Evolutionary conservation across 1,140 invertebrate genomes (phyloP).

Genomic region (Saccostrea echinata): DNA sequence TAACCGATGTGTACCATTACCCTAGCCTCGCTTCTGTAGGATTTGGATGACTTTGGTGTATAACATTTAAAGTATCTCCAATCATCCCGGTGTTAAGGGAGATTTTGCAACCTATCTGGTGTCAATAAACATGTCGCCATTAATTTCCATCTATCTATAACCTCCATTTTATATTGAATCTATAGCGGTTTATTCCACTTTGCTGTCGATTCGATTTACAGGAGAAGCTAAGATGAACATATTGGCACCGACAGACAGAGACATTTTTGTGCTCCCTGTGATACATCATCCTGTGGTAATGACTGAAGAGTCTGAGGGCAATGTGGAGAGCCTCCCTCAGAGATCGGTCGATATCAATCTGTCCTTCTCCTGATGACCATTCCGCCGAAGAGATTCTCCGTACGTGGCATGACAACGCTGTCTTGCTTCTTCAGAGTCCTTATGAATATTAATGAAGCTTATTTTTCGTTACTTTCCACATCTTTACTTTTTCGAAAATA

Average conservation of each 20-base stretch:
- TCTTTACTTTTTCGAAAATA: constrained; percentile 3
- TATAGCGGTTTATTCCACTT: constrained; percentile 17
- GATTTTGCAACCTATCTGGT: background rate
- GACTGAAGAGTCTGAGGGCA: background rate
- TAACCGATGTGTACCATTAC: background rate
- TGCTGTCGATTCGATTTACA: constrained; percentile 22
- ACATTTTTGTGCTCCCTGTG: constrained; percentile 10
- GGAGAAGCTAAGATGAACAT: constrained; percentile 11
- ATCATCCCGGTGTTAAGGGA: background rate
- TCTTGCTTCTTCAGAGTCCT: constrained; percentile 6
- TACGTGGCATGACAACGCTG: constrained; percentile 1
- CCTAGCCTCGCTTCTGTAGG: background rate
- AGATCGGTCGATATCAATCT: constrained; percentile 1
- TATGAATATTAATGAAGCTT: constrained; percentile 25
- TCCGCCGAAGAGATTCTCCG: background rate
- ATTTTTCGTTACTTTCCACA: constrained; percentile 29
- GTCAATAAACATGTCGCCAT: constrained; percentile 36
- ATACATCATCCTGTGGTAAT: background rate
- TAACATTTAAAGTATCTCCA: background rate
- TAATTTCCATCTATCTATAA: constrained; percentile 24
- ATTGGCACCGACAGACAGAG: constrained; percentile 5
- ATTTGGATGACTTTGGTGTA: background rate
- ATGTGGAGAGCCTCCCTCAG: background rate
- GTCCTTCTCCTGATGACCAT: background rate
- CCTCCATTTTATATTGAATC: constrained; percentile 28